Conservation (phyloP, 2,797 vertebrate species). For the Xenopus petersii region DNA sequence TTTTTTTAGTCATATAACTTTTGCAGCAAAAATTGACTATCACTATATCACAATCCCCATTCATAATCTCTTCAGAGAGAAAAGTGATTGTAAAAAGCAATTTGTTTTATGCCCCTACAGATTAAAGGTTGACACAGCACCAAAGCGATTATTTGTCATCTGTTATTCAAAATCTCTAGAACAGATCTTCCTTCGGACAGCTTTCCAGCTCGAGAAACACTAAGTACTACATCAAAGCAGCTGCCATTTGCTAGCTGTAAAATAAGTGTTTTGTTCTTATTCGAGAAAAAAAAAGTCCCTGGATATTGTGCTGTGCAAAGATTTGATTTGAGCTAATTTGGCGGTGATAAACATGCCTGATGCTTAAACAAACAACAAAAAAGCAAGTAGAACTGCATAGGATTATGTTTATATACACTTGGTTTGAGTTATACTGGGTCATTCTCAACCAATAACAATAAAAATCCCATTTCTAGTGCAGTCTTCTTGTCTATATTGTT, state of each 20-base stretch:
- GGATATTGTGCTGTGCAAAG: constrained; percentile 44
- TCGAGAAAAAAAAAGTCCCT: constrained; percentile 18
- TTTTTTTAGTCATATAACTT: constrained; percentile 5
- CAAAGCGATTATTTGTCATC: constrained; percentile 42
- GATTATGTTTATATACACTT: constrained; percentile 26
- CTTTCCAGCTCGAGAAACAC: constrained; percentile 13
- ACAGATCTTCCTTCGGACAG: constrained; percentile 39
- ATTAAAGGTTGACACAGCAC: constrained; percentile 42
- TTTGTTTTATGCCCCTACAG: constrained; percentile 46
- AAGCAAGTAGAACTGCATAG: constrained; percentile 18
- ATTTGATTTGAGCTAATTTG: constrained; percentile 46
- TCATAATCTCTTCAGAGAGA: constrained; percentile 28
- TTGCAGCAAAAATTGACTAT: constrained; percentile 24
- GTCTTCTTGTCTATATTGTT: constrained; percentile 38
- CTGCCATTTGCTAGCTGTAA: constrained; percentile 19
- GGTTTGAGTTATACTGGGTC: constrained; percentile 42
- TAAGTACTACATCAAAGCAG: constrained; percentile 35
- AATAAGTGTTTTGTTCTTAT: constrained; percentile 43
- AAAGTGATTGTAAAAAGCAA: constrained; percentile 23
- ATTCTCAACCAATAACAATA: constrained; percentile 35
- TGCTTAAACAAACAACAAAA: constrained; percentile 28
- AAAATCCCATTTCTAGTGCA: constrained; percentile 28
- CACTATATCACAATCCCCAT: constrained; percentile 7
- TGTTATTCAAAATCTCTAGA: constrained; percentile 34
- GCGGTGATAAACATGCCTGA: constrained; percentile 41